A percentile compares a stretch with the other conserved stretches of the same genome.
Conservation (phyloP, 2,113 vertebrate genomes). For the Lampris incognitus region DNA sequence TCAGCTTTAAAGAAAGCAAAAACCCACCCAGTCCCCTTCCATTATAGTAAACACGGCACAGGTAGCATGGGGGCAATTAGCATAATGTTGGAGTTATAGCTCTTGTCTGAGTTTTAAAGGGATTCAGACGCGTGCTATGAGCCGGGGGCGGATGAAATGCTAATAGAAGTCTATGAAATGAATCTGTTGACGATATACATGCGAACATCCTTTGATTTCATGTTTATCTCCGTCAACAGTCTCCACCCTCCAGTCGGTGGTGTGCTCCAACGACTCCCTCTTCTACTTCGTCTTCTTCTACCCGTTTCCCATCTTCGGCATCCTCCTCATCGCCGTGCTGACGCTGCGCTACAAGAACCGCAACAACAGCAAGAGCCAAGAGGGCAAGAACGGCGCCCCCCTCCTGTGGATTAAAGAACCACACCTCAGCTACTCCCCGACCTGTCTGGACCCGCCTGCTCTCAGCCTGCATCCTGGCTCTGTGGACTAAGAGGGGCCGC, state of each 20-base stretch:
- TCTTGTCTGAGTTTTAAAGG: neutral
- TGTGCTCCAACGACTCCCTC: constrained; percentile 94
- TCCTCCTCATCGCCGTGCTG: constrained; percentile 94
- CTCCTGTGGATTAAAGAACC: constrained; percentile 98
- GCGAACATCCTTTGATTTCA: neutral
- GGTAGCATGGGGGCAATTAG: neutral
- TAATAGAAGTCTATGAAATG: neutral
- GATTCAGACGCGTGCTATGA: neutral
- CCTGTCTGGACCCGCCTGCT: constrained; percentile 94
- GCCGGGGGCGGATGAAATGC: neutral
- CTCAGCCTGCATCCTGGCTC: constrained; percentile 97
- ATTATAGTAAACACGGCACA: neutral
- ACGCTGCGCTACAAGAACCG: constrained; percentile 95
- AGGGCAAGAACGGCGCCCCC: constrained; percentile 97
- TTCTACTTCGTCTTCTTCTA: constrained; percentile 99
- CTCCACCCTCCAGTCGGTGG: constrained; percentile 90
- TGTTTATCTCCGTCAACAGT: constrained; percentile 72
- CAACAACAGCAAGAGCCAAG: constrained; percentile 91
- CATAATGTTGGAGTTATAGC: too few species aligned
- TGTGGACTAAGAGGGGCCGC: constrained; percentile 86
- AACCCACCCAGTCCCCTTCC: too few species aligned
- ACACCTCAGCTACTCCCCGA: constrained; percentile 97
- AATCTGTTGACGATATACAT: neutral
- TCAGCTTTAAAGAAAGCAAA: too few species aligned
- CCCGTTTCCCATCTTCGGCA: constrained; percentile 96